A percentile compares a stretch with the other conserved stretches of the same genome.
These are phyloP conservation scores for Edolisoma coerulescens DNA, from an alignment of 2,113 vertebrate species.

Conservation along the genomic window DNA sequence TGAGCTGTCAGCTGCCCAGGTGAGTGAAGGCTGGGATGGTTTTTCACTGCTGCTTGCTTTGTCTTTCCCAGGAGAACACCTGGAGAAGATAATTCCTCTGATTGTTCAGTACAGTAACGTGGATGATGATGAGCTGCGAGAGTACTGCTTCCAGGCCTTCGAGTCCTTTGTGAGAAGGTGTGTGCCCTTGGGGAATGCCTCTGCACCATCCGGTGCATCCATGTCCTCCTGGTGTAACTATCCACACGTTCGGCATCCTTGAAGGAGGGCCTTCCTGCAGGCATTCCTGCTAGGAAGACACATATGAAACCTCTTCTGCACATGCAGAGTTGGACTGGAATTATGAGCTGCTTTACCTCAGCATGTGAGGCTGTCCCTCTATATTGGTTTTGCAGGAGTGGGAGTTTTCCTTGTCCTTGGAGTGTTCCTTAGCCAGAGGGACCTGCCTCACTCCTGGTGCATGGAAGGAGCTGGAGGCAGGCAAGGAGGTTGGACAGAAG, in stretches of 20 bases:
- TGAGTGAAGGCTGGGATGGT: neutral
- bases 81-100: slow-evolving; percentile 88
- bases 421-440: neutral
- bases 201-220: neutral
- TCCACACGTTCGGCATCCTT: accelerated
- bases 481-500: neutral
- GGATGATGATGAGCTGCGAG: slow-evolving; percentile 90
- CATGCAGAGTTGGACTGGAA: neutral
- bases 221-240: neutral
- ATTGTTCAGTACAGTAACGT: slow-evolving; percentile 85
- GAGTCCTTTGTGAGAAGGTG: slow-evolving; percentile 85
- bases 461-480: neutral
- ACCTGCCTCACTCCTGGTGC: neutral
- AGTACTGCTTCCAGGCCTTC: slow-evolving; percentile 92
- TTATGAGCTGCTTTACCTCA: neutral
- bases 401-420: neutral
- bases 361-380: neutral
- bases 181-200: slow-evolving; percentile 64
- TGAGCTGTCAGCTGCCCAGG: neutral
- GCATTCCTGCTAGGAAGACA: neutral
- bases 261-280: neutral
- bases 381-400: neutral
- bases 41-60: neutral
- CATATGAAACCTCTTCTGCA: neutral
- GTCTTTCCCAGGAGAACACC: slow-evolving; percentile 79